These are phyloP conservation scores for Pipra filicauda DNA, from an alignment of 2,113 vertebrate species.

Conservation along the genomic window DNA sequence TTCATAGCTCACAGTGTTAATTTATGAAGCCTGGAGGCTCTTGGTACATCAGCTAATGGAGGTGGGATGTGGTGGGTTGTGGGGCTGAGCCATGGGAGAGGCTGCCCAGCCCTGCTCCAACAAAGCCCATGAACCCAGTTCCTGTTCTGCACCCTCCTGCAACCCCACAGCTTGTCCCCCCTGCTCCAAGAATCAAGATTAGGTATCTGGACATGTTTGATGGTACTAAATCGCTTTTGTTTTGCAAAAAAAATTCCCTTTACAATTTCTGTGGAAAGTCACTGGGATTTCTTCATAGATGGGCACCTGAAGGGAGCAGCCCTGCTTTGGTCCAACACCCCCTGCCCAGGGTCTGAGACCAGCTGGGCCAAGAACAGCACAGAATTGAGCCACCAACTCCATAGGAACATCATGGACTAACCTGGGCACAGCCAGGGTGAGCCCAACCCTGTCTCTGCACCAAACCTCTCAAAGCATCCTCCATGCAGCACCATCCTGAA, in stretches of 20 bases:
- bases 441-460: not conserved
- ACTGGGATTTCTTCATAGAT: not conserved
- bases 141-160: not conserved
- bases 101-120: not conserved
- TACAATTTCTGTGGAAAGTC: not conserved
- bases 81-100: not conserved
- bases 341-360: not conserved
- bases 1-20: not conserved
- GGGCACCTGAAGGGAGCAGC: not conserved
- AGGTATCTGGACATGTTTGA: not conserved
- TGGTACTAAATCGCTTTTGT: not conserved
- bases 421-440: not conserved
- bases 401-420: not conserved
- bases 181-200: fast-evolving
- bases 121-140: not conserved
- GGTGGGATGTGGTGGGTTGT: not conserved
- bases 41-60: fast-evolving
- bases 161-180: not conserved
- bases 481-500: not conserved
- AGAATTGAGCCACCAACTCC: not conserved
- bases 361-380: not conserved
- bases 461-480: not conserved
- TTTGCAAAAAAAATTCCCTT: not conserved
- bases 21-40: not conserved
- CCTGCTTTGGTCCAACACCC: not conserved